A percentile compares a stretch with the other conserved stretches of the same genome.
These are phyloP conservation scores for Gambusia affinis DNA, from an alignment of 2,113 vertebrate genomes.

Conservation along the genomic window DNA sequence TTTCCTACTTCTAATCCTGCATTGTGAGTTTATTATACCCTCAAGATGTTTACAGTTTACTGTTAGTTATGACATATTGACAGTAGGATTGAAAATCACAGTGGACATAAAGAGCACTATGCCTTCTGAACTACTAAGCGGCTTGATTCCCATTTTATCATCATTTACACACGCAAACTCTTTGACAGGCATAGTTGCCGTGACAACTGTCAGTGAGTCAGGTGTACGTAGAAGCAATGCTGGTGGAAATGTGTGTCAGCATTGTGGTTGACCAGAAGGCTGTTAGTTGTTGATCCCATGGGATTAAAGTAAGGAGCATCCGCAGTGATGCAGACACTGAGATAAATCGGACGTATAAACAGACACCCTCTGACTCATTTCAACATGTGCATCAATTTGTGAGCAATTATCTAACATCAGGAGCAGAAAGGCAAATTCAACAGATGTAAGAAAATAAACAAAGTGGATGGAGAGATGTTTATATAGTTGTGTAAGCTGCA, in stretches of 20 bases:
- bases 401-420: background rate
- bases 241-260: background rate
- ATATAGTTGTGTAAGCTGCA: too few species aligned
- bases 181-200: background rate
- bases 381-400: slow-evolving; percentile 9
- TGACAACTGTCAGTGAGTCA: background rate
- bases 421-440: background rate
- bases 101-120: too few species aligned
- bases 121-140: too few species aligned
- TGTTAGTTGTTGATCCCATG: background rate
- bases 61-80: too few species aligned
- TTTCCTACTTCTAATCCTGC: too few species aligned
- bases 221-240: background rate
- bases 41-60: too few species aligned
- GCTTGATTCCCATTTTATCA: background rate
- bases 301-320: slow-evolving; percentile 16
- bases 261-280: background rate
- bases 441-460: too few species aligned
- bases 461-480: too few species aligned
- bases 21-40: too few species aligned
- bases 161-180: background rate
- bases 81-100: too few species aligned
- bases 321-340: slow-evolving; percentile 6
- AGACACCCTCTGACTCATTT: background rate
- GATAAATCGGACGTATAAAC: background rate